Base-by-base conservation (phyloP, 2,888 invertebrate species). In the Beris chalybata region DNA sequence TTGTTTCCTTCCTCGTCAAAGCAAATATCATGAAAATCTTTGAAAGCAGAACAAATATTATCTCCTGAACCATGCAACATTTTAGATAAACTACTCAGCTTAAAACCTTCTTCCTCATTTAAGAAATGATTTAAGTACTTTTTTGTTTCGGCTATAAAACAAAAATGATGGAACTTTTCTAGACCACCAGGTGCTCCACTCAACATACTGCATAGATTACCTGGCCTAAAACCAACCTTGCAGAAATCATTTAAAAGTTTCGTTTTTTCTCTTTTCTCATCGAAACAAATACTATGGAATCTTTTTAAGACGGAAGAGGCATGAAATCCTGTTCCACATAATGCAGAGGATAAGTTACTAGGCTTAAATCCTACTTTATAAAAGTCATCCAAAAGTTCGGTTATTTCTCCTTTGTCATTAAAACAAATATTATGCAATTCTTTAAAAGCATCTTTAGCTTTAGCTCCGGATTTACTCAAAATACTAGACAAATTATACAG, bases 1-100 rank as follows among this genome's bases (percentile, higher is more conserved):
- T 68, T 69, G 67, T 73, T 74, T 72, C 75, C 76, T 71, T 54
- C 53, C 53, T 71, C 70, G 73, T 74, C 74, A 74, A 75, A 74
- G 71, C 74, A 75, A 73, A 74, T 65, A 70, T 72, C 65, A 67
- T 74, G 71, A 70, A 74, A 74, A 63, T 74, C 66, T 72, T 73
- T 73, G 58, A 76, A 72, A 73, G 72, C 76, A 72, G 72, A 68
- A 68, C 72, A 75, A 74, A 75, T 71, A 68, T 71, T 75, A 71
- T 71, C 72, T 69, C 69, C 63, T 71, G 74, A 74, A 67, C 73
- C 75, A 65, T 74, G 74, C 67, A 75, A 71, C 71, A 76, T 75
- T 29, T 69, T 69, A 71, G 71, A 74, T 71, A 76, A 73, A 54
- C 74, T 71, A 38, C 45, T 72, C 12, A 58, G 68, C 5, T 56